Base-by-base conservation (phyloP, 2,113 vertebrate species). In the Tinamus guttatus region DNA sequence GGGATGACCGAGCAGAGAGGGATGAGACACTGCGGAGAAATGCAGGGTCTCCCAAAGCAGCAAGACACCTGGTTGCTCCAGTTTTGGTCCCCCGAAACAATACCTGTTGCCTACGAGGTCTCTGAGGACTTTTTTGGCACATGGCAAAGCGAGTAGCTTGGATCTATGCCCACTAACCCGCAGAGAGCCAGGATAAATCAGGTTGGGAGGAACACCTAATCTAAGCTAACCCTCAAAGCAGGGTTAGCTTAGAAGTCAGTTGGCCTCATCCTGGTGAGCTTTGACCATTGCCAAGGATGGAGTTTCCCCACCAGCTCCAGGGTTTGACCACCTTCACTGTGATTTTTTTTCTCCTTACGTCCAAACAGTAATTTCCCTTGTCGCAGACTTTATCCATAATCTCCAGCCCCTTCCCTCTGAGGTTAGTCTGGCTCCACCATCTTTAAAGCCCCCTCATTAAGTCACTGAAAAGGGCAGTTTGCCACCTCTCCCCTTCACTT, bases 31-130 rank as follows among this genome's bases (percentile, higher is more conserved):
- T n/a, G 45, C 11, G 15, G 27, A 49, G 78, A 81, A 64, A 43
- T 0, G 0, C 0, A 2, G 9, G 34, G 30, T 38, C 59, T 77
- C 52, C 32, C 25, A 40, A 64, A 9, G 49, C 18, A 47, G 3
- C 20, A 40, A 25, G 24, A 38, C 43, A 15, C 22, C 11, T 2
- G 13, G 32, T 62, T 43, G 12, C 21, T 86, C 13, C 77, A 49
- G 49, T 49, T 49, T 49, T 8, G 49, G 49, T 49, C 17, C 30
- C 49, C 10, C 54, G 77, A 43, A 63, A 90, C 68, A 73, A 19
- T 56, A 36, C 17, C 56, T 1, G 0, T 7, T 52, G 40, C 47
- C 49, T 41, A 9, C 3, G 49, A 91, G 19, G 14, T 30, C 28
- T 73, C 30, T 2, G 1, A 25, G 47, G 32, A 38, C 56, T 89